Percentiles rank a stretch among this genome's conserved stretches.
These are phyloP conservation scores for Cyanoderma ruficeps DNA, from an alignment of 2,113 vertebrate genomes.

Conservation along the genomic window DNA sequence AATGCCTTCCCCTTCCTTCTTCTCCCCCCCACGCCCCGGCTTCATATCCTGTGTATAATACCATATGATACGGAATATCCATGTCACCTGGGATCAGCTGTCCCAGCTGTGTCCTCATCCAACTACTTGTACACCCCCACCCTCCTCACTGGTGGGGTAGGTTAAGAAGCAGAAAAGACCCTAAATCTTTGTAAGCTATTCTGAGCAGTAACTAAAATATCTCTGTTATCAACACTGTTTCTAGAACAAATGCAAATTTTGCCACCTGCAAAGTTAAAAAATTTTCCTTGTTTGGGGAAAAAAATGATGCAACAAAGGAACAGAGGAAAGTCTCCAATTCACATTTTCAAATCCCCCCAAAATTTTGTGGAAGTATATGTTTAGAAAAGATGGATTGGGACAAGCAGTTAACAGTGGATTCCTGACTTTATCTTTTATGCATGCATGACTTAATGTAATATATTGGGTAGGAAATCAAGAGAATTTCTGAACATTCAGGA, in stretches of 20 bases:
- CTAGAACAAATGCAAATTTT: neutral
- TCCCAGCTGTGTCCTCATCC: neutral
- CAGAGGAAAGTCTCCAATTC: neutral
- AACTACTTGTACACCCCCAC: neutral
- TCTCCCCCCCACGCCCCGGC: neutral
- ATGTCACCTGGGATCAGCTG: neutral
- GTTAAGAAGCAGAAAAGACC: neutral
- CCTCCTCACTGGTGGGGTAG: neutral
- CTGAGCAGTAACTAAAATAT: neutral
- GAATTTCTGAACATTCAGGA: neutral
- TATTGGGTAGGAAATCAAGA: neutral
- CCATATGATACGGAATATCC: neutral
- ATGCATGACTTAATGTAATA: neutral
- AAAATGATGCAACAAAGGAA: neutral
- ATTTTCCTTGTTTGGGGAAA: accelerated
- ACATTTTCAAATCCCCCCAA: neutral
- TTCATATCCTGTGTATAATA: neutral
- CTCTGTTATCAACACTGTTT: neutral
- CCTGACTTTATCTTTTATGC: neutral
- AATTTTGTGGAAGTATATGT: neutral
- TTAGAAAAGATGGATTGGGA: neutral
- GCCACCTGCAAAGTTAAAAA: neutral
- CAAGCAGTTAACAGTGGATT: neutral
- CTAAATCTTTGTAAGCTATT: neutral
- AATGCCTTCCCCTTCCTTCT: neutral